Percentiles rank a stretch among this genome's conserved stretches.
Evolutionary conservation across 1,140 invertebrate species (phyloP).

Genomic region (Drosophila hydei): DNA sequence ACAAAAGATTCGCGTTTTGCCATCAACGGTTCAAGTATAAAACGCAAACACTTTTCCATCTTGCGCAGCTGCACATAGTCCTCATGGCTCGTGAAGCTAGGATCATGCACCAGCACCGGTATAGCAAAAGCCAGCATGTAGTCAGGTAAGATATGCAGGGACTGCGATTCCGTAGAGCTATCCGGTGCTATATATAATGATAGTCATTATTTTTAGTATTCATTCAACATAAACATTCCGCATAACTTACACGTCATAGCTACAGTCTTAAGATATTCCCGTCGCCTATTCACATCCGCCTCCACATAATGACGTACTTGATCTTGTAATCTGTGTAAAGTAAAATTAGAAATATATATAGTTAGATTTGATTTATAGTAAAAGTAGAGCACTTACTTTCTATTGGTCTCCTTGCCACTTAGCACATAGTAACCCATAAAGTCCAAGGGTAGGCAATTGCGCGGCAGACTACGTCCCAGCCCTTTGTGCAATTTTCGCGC

Average conservation of each 20-base stretch:
- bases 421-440: conserved; percentile 98
- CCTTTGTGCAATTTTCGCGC: conserved; percentile 96
- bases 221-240: background rate
- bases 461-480: conserved; percentile 90
- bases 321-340: conserved; percentile 60
- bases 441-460: conserved; percentile 95
- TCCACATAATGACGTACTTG: conserved; percentile 76
- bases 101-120: conserved; percentile 96
- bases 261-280: conserved; percentile 95
- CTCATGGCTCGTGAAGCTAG: conserved; percentile 90
- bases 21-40: conserved; percentile 96
- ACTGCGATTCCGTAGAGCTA: conserved; percentile 86
- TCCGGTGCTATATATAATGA: conserved; percentile 55
- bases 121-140: conserved; percentile 98
- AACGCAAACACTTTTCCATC: conserved; percentile 95
- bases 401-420: conserved; percentile 93
- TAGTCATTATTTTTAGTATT: background rate
- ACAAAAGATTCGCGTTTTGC: conserved; percentile 97
- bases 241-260: conserved; percentile 84
- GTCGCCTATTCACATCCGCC: conserved; percentile 93
- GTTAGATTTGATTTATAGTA: background rate
- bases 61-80: conserved; percentile 90
- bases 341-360: background rate
- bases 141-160: conserved; percentile 96
- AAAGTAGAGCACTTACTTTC: conserved; percentile 78